These are phyloP conservation scores for Saguinus imperator DNA, from an alignment of 2,113 vertebrate species.

Conservation along the genomic window DNA sequence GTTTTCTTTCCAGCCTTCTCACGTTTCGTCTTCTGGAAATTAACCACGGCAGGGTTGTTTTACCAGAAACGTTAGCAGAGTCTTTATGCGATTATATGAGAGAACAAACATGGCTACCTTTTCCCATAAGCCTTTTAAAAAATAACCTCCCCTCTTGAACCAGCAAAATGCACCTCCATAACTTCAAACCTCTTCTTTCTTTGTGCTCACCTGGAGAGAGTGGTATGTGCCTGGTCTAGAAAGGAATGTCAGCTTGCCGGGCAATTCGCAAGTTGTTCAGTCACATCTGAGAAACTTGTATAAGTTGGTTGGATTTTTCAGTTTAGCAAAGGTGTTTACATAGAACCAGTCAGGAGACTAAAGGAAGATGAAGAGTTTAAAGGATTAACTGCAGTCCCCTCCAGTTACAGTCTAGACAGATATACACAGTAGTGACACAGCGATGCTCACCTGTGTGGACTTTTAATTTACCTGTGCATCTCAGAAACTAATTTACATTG, in stretches of 20 bases:
- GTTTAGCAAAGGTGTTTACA: background rate
- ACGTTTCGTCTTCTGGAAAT: background rate
- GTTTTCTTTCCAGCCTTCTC: constrained; percentile 8
- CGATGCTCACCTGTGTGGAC: fast-evolving
- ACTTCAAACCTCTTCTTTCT: background rate
- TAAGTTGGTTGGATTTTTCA: background rate
- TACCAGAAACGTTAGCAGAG: background rate
- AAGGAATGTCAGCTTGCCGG: background rate
- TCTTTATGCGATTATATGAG: background rate
- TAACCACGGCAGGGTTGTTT: background rate
- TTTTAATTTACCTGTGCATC: background rate
- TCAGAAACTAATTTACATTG: background rate
- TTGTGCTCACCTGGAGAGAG: background rate
- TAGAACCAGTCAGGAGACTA: background rate
- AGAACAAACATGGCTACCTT: background rate
- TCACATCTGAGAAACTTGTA: fast-evolving
- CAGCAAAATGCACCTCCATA: background rate
- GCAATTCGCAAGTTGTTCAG: fast-evolving
- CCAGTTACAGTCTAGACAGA: background rate
- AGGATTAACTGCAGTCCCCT: too few relatives aligned
- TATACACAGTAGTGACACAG: fast-evolving
- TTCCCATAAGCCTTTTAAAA: background rate
- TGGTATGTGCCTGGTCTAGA: background rate
- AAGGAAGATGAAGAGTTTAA: background rate
- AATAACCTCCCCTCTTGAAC: background rate